Evolutionary conservation across 2,113 vertebrate species (phyloP), one percentile per base, ranked within the genome.

Genomic region (Struthio camelus): DNA sequence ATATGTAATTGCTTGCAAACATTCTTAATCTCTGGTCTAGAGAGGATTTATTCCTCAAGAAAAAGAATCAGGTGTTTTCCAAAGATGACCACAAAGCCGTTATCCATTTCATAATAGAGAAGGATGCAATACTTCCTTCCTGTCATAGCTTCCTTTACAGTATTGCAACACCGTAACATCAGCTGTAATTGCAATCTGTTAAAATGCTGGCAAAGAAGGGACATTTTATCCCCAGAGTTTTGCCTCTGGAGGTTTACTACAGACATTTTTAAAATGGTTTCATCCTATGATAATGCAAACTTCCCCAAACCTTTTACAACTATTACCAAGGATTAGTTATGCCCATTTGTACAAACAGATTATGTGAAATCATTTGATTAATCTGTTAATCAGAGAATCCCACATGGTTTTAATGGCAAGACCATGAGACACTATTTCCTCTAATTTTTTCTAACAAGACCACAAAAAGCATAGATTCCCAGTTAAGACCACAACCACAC

Each of bases 111-210:
- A 42, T 46, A 90, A 90, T 0, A 92, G 10, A 80, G 72, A 87
- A 84, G 54, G 62, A 13, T 12, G 92, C 92, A 96, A 90, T 64
- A 67, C 27, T 93, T 96, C 87, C 89, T 94, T 94, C 87, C 81
- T 0, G 1, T 53, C 62, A 69, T 20, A 58, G 91, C 75, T 73
- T 85, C 87, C 34, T 93, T 85, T 56, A 80, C 25, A 59, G 64
- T 17, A 46, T 78, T 96, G 93, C 87, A 9, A 96, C 85, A 96
- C 64, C 1, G 0, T 28, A 76, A 24, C 65, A 87, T 46, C 38
- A 87, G 36, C 65, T 85, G 32, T 67, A 91, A 67, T 2, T 70
- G 79, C 59, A 75, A 12, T 85, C 75, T 54, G 10, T 42, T 80
- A 93, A 61, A 90, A 80, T 2, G 5, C 46, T 87, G 62, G 61